Evolutionary conservation across 2,888 invertebrate genomes (phyloP).

Genomic region (Geophilus truncorum): DNA sequence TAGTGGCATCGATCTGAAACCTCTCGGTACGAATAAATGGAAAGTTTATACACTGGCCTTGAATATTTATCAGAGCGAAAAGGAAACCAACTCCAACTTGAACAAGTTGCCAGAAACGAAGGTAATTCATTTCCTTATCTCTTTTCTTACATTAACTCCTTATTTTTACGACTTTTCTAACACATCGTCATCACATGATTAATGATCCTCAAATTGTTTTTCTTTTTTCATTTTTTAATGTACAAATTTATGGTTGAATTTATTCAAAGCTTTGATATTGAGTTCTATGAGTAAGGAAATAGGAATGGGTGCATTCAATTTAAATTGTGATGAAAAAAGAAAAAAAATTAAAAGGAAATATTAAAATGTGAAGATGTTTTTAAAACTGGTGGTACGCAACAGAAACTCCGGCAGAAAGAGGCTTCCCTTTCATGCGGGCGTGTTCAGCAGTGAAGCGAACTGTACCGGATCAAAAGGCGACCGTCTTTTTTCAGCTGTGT

Average conservation of each 20-base stretch:
- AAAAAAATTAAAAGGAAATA: not conserved
- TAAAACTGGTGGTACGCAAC: slow-evolving; percentile 15
- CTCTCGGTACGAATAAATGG: slow-evolving; percentile 22
- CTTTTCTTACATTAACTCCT: not conserved
- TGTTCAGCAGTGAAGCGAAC: slow-evolving; percentile 15
- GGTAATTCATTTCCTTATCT: slow-evolving; percentile 24
- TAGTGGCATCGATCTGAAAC: slow-evolving; percentile 23
- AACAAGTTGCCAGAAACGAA: slow-evolving; percentile 17
- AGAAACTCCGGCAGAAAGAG: not conserved
- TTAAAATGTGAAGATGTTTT: not conserved
- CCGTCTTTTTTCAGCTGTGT: not conserved
- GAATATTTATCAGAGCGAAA: slow-evolving; percentile 23
- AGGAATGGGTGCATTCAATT: not conserved
- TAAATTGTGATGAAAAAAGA: not conserved
- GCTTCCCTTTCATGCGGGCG: slow-evolving; percentile 16
- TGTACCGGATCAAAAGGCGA: not conserved
- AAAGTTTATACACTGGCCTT: slow-evolving; percentile 27
- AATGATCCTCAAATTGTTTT: not conserved
- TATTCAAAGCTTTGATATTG: not conserved
- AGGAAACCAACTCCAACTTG: not conserved
- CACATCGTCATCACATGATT: not conserved
- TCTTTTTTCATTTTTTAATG: not conserved
- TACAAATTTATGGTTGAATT: not conserved
- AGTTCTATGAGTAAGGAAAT: not conserved
- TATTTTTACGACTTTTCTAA: slow-evolving; percentile 9